phyloP scores from a whole-genome alignment of 1,140 invertebrate species.

The Drosophila mojavensis region DNA sequence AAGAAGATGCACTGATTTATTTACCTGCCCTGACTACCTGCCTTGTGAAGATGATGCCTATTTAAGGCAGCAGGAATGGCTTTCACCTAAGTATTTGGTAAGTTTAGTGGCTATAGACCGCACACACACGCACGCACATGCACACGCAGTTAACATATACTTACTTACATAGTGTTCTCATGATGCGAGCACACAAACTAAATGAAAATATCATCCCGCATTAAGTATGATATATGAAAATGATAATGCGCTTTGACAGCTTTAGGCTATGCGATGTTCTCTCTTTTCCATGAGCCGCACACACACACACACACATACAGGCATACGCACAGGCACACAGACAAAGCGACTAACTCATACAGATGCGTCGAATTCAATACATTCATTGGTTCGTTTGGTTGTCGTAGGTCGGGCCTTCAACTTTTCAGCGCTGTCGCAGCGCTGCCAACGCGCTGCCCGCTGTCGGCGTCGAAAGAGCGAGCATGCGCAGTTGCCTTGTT shows the following conservation, averaged over 20 bases:
- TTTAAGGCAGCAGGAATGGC: constrained; percentile 16
- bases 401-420: constrained; percentile 73
- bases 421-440: constrained; percentile 31
- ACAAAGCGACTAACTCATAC: neutral
- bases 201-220: constrained; percentile 49
- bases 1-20: constrained; percentile 25
- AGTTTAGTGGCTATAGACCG: neutral
- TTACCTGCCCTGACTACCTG: neutral
- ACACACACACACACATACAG: neutral
- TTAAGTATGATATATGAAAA: constrained; percentile 73
- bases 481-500: constrained; percentile 57
- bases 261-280: constrained; percentile 31
- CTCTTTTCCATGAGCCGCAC: neutral
- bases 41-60: constrained; percentile 32
- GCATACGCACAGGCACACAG: constrained; percentile 16
- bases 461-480: constrained; percentile 54
- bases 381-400: constrained; percentile 51
- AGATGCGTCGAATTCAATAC: constrained; percentile 46
- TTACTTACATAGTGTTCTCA: constrained; percentile 2
- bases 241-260: constrained; percentile 72
- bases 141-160: neutral
- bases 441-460: constrained; percentile 24
- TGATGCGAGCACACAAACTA: constrained; percentile 28
- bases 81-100: constrained; percentile 7
- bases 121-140: constrained; percentile 4